Evolutionary conservation across 2,797 vertebrate species (phyloP), one percentile per base, ranked within the genome.

Genomic region (Eulemur rubriventer): DNA sequence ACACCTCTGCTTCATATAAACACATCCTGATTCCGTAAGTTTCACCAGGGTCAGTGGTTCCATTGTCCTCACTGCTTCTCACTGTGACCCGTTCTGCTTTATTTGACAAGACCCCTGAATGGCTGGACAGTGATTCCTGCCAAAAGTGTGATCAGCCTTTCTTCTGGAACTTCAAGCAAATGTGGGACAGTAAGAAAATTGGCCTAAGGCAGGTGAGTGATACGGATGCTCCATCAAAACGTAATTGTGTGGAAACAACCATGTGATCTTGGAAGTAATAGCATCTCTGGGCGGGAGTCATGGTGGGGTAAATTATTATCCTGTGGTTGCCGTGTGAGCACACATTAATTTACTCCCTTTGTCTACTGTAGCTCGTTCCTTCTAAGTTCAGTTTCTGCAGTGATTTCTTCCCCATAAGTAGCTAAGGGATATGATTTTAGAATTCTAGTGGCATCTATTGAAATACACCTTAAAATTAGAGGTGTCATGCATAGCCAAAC

Each of bases 131-230:
- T 17, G 99, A 99, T 98, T 99, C 99, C 38, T 99, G 99, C 98
- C 99, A 99, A 98, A 99, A 99, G 98, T 99, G 99, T 98, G 99
- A 99, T 96, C 99, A 99, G 98, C 99, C 99, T 76, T 99, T 99
- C 98, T 99, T 99, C 98, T 99, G 99, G 99, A 99, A 99, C 98
- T 99, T 99, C 98, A 99, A 99, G 98, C 99, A 99, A 98, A 99
- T 99, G 99, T 99, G 99, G 99, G 99, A 99, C 99, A 99, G 99
- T 97, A 99, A 99, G 98, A 99, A 99, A 98, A 99, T 99, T 80
- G 99, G 99, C 96, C 98, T 99, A 3, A 99, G 99, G 97, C 99
- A 99, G 99, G 99, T 99, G 97, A 83, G 98, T 98, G 63, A 52
- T 22, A 9, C 1, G 55, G 2, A n/a, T 61, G 13, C 38, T 92